phyloP scores from a whole-genome alignment of 2,113 vertebrate genomes.

The Myrmophylax atrothorax region DNA sequence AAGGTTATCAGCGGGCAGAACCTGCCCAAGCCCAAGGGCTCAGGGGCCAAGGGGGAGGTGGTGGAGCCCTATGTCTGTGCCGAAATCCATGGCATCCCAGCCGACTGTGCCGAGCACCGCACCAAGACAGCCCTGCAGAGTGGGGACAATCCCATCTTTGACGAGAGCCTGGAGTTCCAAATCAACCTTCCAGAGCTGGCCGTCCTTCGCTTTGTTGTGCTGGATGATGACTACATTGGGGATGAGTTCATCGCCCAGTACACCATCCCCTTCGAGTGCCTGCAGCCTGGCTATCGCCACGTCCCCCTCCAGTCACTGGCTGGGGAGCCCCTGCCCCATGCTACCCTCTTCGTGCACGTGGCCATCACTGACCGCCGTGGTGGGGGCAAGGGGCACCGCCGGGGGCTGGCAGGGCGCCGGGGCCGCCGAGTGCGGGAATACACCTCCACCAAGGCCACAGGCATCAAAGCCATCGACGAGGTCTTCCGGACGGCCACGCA shows the following conservation, averaged over 20 bases:
- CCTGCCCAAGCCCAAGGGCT: constrained; percentile 90
- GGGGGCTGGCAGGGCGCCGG: constrained; percentile 86
- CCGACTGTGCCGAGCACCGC: constrained; percentile 89
- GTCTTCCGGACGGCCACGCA: constrained; percentile 89
- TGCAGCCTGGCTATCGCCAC: constrained; percentile 90
- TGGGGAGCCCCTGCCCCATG: constrained; percentile 86
- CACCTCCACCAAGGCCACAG: constrained; percentile 87
- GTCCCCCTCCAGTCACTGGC: constrained; percentile 88
- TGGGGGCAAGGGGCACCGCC: constrained; percentile 86
- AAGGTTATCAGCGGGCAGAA: constrained; percentile 93
- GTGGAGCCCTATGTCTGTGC: constrained; percentile 92
- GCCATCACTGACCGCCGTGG: constrained; percentile 90
- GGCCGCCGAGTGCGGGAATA: constrained; percentile 86
- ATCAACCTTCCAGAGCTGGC: constrained; percentile 91
- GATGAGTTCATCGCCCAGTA: constrained; percentile 95
- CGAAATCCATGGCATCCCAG: constrained; percentile 90
- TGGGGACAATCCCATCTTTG: constrained; percentile 90
- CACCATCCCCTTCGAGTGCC: constrained; percentile 92
- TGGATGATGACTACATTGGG: constrained; percentile 91
- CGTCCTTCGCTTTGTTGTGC: constrained; percentile 86
- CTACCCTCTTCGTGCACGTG: constrained; percentile 88
- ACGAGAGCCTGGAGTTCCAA: constrained; percentile 93
- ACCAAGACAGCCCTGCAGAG: constrained; percentile 91
- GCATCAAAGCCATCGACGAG: constrained; percentile 90
- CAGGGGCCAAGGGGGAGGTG: constrained; percentile 90